phyloP scores from a whole-genome alignment of 2,797 vertebrate species.

The Kryptolebias ocellatus region DNA sequence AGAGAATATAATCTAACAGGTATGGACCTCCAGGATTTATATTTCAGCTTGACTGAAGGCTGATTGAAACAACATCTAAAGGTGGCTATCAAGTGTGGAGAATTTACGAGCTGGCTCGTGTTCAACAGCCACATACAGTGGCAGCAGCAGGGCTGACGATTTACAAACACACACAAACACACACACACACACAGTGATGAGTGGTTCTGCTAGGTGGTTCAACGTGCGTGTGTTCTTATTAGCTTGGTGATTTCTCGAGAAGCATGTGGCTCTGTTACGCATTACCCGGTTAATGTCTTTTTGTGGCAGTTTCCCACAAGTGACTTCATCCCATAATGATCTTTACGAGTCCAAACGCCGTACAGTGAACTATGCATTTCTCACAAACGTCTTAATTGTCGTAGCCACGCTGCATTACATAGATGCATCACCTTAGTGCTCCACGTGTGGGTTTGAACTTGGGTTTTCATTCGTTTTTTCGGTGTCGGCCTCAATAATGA shows the following conservation, averaged over 20 bases:
- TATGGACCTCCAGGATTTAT: slow-evolving; percentile 77
- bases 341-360: slow-evolving; percentile 63
- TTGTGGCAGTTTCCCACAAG: slow-evolving; percentile 63
- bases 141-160: slow-evolving; percentile 47
- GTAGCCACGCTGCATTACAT: too few species aligned
- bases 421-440: too few species aligned
- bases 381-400: slow-evolving; percentile 31
- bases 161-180: slow-evolving; percentile 53
- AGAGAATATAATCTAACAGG: slow-evolving; percentile 76
- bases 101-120: slow-evolving; percentile 68
- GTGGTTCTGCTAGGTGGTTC: slow-evolving; percentile 43
- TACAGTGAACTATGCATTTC: slow-evolving; percentile 63
- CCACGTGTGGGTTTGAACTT: too few species aligned
- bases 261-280: slow-evolving; percentile 24
- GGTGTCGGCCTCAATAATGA: too few species aligned
- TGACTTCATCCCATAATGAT: slow-evolving; percentile 70
- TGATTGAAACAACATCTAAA: slow-evolving; percentile 69
- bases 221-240: slow-evolving; percentile 41
- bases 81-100: slow-evolving; percentile 50
- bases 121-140: slow-evolving; percentile 66
- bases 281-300: slow-evolving; percentile 35
- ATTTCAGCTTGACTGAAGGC: slow-evolving; percentile 69
- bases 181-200: slow-evolving; percentile 14
- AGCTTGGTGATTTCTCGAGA: slow-evolving; percentile 37
- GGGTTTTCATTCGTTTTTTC: too few species aligned